These are phyloP conservation scores for Alcedo atthis DNA, from an alignment of 2,797 vertebrate species.

Conservation along the genomic window DNA sequence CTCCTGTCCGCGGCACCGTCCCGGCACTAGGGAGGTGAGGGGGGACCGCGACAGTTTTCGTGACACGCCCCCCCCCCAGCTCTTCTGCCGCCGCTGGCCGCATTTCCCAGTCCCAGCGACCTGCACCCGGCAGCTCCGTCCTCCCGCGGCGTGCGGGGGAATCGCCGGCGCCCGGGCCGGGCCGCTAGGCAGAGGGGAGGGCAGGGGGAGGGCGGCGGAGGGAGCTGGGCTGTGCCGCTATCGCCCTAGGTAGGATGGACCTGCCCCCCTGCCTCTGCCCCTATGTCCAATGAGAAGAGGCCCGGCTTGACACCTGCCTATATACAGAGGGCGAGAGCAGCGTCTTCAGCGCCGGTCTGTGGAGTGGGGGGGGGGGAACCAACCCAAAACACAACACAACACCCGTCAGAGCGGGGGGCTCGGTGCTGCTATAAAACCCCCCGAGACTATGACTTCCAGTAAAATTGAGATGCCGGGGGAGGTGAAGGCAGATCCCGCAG, in stretches of 20 bases:
- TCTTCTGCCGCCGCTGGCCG: not conserved
- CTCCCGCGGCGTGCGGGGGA: not conserved
- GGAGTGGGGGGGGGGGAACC: not conserved
- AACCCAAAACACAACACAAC: slow-evolving; percentile 11
- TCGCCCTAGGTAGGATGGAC: slow-evolving; percentile 86
- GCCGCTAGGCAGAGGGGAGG: not conserved
- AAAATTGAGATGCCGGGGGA: slow-evolving; percentile 93
- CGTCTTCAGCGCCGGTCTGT: slow-evolving; percentile 78
- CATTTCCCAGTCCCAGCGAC: not conserved
- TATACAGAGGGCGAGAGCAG: slow-evolving; percentile 85
- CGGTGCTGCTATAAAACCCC: not conserved
- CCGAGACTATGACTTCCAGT: slow-evolving; percentile 92
- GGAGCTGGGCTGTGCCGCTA: slow-evolving; percentile 54
- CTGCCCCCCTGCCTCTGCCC: slow-evolving; percentile 83
- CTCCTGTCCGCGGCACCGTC: not conserved
- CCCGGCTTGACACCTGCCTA: slow-evolving; percentile 96
- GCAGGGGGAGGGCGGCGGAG: not conserved
- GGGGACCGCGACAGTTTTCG: not conserved
- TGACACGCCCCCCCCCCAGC: not conserved
- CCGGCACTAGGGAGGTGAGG: not conserved
- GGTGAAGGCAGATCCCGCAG: slow-evolving; percentile 93
- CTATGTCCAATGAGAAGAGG: slow-evolving; percentile 91
- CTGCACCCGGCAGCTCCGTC: not conserved
- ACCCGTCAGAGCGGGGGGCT: slow-evolving; percentile 47
- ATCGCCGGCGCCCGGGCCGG: not conserved